Conservation (phyloP, 2,797 vertebrate species). For the Cichlasoma orientale region DNA sequence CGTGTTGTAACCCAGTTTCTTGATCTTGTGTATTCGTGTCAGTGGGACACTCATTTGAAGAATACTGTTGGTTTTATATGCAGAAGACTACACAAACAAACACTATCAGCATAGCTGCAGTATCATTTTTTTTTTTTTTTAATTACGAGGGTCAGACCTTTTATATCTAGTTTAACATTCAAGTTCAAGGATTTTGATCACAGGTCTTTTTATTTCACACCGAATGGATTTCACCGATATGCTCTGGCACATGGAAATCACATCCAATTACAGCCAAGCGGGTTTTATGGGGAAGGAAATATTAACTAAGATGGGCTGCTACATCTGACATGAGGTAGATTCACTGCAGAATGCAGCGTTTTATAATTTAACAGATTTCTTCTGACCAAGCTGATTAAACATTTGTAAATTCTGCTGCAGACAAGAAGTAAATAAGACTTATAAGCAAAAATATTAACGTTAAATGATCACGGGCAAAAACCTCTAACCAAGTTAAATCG, state of each 20-base stretch:
- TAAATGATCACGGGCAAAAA: background rate
- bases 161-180: conserved; percentile 25
- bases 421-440: background rate
- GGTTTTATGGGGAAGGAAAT: background rate
- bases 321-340: background rate
- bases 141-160: background rate
- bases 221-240: background rate
- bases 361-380: rapidly evolving
- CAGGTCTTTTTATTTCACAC: background rate
- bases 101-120: background rate
- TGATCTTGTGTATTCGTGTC: conserved; percentile 42
- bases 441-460: background rate
- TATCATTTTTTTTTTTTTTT: background rate
- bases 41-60: conserved; percentile 43
- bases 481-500: background rate
- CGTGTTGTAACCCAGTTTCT: conserved; percentile 26
- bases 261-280: conserved; percentile 7
- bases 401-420: background rate
- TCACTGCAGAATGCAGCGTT: background rate
- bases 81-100: background rate
- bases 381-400: background rate
- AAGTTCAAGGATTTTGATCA: background rate
- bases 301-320: background rate
- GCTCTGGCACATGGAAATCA: background rate
- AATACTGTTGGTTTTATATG: conserved; percentile 3